These are phyloP conservation scores for Drosophila borborema DNA, from an alignment of 2,888 invertebrate genomes.

Conservation along the genomic window DNA sequence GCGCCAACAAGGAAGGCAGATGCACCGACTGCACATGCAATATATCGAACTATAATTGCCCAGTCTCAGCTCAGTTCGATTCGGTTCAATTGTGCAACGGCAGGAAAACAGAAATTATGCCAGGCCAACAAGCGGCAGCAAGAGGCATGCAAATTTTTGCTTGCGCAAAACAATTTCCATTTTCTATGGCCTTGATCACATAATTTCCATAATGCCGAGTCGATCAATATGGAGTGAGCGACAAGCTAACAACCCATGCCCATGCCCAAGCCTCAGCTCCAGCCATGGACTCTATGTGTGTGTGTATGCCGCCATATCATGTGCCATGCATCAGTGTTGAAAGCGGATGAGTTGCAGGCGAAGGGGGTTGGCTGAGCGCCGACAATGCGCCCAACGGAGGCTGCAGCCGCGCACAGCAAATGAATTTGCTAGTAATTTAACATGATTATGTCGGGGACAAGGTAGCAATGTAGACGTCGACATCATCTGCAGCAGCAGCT, in stretches of 20 bases:
- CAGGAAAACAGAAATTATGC: constrained; percentile 56
- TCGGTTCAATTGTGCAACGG: constrained; percentile 68
- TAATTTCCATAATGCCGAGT: constrained; percentile 76
- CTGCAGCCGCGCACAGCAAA: constrained; percentile 77
- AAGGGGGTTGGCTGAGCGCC: constrained; percentile 42
- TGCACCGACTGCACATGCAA: constrained; percentile 57
- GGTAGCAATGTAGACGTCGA: constrained; percentile 77
- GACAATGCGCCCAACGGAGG: constrained; percentile 70
- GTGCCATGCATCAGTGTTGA: constrained; percentile 41
- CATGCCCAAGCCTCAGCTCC: constrained; percentile 9
- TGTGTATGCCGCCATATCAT: constrained; percentile 36
- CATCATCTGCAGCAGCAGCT: constrained; percentile 26
- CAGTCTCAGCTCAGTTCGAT: constrained; percentile 8
- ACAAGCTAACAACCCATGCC: constrained; percentile 68
- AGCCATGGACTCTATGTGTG: constrained; percentile 7
- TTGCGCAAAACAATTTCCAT: constrained; percentile 75
- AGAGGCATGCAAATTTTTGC: constrained; percentile 50
- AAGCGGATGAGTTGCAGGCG: constrained; percentile 10
- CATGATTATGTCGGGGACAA: constrained; percentile 83
- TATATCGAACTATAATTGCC: constrained; percentile 80
- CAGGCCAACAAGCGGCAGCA: constrained; percentile 25
- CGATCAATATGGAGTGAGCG: constrained; percentile 81
- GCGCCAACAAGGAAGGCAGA: constrained; percentile 34
- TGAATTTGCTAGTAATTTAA: constrained; percentile 83
- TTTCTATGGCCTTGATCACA: constrained; percentile 84